Conservation (phyloP, 2,888 invertebrate species). For the Ophion ventricosus region DNA sequence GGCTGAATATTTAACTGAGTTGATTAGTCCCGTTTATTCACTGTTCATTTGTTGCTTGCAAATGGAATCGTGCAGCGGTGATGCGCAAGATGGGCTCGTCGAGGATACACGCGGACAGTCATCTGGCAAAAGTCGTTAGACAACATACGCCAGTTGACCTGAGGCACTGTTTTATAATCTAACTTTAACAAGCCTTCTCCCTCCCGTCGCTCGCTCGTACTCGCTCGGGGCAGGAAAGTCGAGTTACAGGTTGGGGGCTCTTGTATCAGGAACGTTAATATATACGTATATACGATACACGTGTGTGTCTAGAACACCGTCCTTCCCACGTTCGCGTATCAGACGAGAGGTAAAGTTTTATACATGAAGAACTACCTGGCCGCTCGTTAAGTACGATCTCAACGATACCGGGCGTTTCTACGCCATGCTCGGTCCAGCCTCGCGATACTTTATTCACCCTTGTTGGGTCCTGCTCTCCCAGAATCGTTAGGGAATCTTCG, state of each 20-base stretch:
- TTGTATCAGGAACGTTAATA: constrained; percentile 47
- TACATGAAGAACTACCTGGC: constrained; percentile 29
- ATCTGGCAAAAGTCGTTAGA: constrained; percentile 58
- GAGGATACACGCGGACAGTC: constrained; percentile 12
- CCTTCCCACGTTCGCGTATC: constrained; percentile 29
- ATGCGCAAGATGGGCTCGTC: background rate
- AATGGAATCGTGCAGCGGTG: constrained; percentile 11
- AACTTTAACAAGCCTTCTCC: constrained; percentile 65
- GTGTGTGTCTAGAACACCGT: background rate
- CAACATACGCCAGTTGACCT: constrained; percentile 38
- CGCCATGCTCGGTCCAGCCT: constrained; percentile 38
- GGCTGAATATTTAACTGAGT: too few species aligned
- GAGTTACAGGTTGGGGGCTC: constrained; percentile 43
- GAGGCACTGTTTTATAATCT: constrained; percentile 68
- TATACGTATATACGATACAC: background rate
- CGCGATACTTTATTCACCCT: background rate
- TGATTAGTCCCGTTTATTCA: too few species aligned
- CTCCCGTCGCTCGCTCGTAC: background rate
- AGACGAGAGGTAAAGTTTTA: constrained; percentile 48
- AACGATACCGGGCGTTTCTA: constrained; percentile 43
- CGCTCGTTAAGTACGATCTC: constrained; percentile 49
- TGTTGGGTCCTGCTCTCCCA: background rate
- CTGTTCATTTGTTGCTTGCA: background rate
- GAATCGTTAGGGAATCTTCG: background rate
- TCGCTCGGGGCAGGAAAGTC: constrained; percentile 29